phyloP scores from a whole-genome alignment of 2,888 invertebrate genomes.

The Phymatocera aterrima region DNA sequence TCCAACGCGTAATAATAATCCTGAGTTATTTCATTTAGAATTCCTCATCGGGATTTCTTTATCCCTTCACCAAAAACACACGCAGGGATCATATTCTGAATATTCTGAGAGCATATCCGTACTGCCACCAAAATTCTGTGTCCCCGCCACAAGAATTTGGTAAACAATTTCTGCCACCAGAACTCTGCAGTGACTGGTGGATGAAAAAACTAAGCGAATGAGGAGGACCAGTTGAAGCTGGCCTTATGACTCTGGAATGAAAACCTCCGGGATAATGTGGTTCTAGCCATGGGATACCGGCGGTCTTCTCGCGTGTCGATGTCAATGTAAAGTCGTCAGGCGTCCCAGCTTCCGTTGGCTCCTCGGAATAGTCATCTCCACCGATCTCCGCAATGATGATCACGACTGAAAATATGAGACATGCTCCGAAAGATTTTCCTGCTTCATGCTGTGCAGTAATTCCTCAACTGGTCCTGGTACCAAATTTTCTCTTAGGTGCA shows the following conservation, averaged over 20 bases:
- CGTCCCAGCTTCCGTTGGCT: constrained; percentile 33
- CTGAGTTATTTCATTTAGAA: neutral
- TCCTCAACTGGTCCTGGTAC: no score
- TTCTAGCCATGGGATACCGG: constrained; percentile 13
- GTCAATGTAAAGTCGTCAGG: constrained; percentile 43
- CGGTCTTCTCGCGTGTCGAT: constrained; percentile 37
- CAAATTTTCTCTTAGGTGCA: no score
- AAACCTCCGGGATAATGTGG: constrained; percentile 11
- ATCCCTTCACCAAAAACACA: neutral
- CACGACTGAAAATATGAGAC: neutral
- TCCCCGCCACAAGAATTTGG: neutral
- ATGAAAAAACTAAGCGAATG: neutral
- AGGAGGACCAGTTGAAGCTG: neutral
- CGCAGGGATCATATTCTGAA: no score
- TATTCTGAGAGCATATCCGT: neutral
- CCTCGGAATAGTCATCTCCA: constrained; percentile 10
- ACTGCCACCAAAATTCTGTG: neutral
- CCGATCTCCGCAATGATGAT: neutral
- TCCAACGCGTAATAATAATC: neutral
- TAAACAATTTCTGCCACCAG: neutral
- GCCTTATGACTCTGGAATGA: constrained; percentile 10
- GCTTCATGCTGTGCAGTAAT: no score
- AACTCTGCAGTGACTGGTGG: neutral
- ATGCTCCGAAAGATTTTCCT: neutral
- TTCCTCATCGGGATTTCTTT: neutral